Base-by-base conservation (phyloP, 1,140 invertebrate species). In the Cyclargus thomasi region DNA sequence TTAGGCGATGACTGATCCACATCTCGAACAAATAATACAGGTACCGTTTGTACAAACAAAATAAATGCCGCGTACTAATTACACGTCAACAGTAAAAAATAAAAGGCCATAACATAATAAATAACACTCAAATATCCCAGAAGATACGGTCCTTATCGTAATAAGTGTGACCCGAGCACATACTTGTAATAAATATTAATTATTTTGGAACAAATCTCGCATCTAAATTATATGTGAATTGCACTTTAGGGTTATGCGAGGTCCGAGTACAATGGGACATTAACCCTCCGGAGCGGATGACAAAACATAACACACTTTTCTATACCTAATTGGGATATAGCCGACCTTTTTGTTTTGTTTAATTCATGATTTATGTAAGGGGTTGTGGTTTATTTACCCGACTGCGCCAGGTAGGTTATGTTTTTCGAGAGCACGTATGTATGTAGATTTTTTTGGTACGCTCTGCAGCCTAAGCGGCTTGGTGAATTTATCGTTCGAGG, bases 141-240 rank as follows among this genome's bases (percentile, higher is more conserved):
- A 47, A 47, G 4, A 47, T 47, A 47, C 39, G 14, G 39, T 16
- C 39, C 39, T 47, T 47, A 47, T 47, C 39, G 39, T 47, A 8
- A 47, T 8, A 47, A 47, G 39, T 47, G 39, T 47, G 39, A 47
- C 39, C 39, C 39, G 39, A 16, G 39, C 39, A 47, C 39, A 47
- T 16, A 14, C 39, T 47, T 8, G 39, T 47, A 47, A 47, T 47
- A 47, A 47, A 47, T 47, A 47, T 47, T 47, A 47, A 47, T 47
- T 47, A 47, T 47, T 47, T 47, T 47, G 39, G 39, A 8, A 47
- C 39, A 47, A 47, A 47, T 47, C 39, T 47, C 39, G 39, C 39
- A 47, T 47, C 39, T 47, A 47, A 47, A 47, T 47, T 47, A 47
- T 47, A 47, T 47, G 39, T 47, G 39, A 47, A 47, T 47, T 47